Evolutionary conservation across 2,888 invertebrate species (phyloP), one percentile per base, ranked within the genome.

Genomic region (Dryocosmus kuriphilus): DNA sequence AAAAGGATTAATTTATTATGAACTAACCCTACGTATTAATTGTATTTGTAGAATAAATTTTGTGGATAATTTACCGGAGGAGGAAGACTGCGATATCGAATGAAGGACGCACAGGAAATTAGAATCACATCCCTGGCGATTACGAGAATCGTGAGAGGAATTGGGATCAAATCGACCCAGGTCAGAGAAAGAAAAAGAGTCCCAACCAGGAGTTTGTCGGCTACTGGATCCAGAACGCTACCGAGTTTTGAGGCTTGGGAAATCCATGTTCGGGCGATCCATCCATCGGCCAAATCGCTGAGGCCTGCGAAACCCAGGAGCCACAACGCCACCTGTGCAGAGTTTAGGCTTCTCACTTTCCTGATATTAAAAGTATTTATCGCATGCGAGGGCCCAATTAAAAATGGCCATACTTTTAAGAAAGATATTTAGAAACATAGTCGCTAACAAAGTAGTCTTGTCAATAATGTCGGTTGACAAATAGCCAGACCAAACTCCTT

Each of bases 241-340:
- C 99, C 99, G 89, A 98, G 94, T 90, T 97, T 97, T 38, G 98
- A 97, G 32, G 97, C 96, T 91, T 99, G 99, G 46, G 96, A 96
- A 81, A 95, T 94, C 95, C 97, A 98, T 75, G 95, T 96, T 78
- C 99, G 94, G 0, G 99, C 99, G 89, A 99, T 98, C 95, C 96
- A 98, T 9, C 99, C 99, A 93, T 99, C 99, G 75, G 98, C 98
- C 93, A 98, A 91, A 93, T 99, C 99, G 63, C 98, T 97, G 1
- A 98, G 89, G 81, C 98, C 98, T 82, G 99, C 99, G 86, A 97
- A 92, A 38, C 95, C 94, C 87, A 99, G 94, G 76, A 99, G 91
- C 74, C 95, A 95, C 82, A 98, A 93, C 0, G 99, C 98, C 82
- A 95, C 92, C 79, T 92, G 27, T 71, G 46, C 41, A 46, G 8